phyloP scores from a whole-genome alignment of 2,888 invertebrate genomes.

The Thumatha senex region DNA sequence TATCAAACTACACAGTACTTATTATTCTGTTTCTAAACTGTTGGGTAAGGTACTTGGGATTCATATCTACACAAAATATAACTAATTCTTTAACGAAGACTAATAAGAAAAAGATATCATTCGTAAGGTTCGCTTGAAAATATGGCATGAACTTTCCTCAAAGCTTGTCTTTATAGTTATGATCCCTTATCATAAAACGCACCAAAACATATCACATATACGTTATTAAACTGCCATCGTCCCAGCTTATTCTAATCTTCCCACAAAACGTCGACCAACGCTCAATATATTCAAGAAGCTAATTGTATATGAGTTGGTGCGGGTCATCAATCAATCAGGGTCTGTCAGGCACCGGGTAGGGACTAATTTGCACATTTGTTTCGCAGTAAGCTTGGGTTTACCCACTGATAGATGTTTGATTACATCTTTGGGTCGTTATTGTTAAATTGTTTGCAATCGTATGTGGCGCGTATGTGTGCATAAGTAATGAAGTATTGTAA shows the following conservation, averaged over 20 bases:
- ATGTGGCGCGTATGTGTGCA: neutral
- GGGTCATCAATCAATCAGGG: constrained; percentile 80
- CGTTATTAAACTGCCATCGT: constrained; percentile 33
- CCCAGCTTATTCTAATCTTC: constrained; percentile 33
- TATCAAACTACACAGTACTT: no score
- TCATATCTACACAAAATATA: no score
- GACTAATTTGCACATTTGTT: constrained; percentile 82
- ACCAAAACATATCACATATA: constrained; percentile 1
- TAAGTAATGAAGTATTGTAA: neutral
- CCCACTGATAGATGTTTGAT: constrained; percentile 54
- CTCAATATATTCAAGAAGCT: constrained; percentile 60
- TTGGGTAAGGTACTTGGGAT: no score
- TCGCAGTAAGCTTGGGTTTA: constrained; percentile 70
- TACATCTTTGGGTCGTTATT: constrained; percentile 27
- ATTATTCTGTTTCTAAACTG: no score
- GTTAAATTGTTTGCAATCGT: neutral
- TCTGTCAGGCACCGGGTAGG: constrained; percentile 63
- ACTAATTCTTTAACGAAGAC: no score
- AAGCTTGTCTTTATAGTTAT: neutral
- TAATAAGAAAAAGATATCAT: no score
- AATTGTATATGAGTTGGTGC: constrained; percentile 65
- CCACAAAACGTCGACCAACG: constrained; percentile 43
- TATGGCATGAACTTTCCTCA: no score
- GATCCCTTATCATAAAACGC: no score
- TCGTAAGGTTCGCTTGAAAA: no score